Conservation (phyloP, 2,113 vertebrate species). For the Carettochelys insculpta region DNA sequence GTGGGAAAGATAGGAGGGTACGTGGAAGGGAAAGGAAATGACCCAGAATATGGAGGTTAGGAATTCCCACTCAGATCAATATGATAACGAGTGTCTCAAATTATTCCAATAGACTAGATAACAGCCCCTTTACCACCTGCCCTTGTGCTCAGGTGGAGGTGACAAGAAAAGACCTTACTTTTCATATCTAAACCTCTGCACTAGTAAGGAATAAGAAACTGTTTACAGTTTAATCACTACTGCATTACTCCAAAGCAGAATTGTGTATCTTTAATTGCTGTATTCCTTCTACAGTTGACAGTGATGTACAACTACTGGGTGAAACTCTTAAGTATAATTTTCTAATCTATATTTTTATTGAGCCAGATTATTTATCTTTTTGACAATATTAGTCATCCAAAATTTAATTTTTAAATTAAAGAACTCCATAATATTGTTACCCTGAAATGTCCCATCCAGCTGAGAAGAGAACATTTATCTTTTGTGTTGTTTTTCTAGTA, state of each 20-base stretch:
- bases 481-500: constrained; percentile 22
- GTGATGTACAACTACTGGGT: constrained; percentile 45
- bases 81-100: not conserved
- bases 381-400: constrained; percentile 59
- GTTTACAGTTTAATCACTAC: constrained; percentile 3
- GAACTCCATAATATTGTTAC: constrained; percentile 46
- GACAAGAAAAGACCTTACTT: not conserved
- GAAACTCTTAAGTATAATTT: constrained; percentile 51
- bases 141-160: not conserved
- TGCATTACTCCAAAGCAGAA: not conserved
- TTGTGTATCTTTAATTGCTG: not conserved
- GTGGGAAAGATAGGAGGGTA: not conserved
- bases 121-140: not conserved
- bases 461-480: constrained; percentile 49
- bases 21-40: not conserved
- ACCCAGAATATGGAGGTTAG: not conserved
- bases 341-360: constrained; percentile 56
- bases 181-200: not conserved
- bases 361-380: constrained; percentile 64
- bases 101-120: not conserved
- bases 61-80: not conserved
- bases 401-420: constrained; percentile 63
- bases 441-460: constrained; percentile 32
- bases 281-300: constrained; percentile 38
- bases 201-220: not conserved